Conservation (phyloP, 2,113 vertebrate genomes). For the Mus pahari region DNA sequence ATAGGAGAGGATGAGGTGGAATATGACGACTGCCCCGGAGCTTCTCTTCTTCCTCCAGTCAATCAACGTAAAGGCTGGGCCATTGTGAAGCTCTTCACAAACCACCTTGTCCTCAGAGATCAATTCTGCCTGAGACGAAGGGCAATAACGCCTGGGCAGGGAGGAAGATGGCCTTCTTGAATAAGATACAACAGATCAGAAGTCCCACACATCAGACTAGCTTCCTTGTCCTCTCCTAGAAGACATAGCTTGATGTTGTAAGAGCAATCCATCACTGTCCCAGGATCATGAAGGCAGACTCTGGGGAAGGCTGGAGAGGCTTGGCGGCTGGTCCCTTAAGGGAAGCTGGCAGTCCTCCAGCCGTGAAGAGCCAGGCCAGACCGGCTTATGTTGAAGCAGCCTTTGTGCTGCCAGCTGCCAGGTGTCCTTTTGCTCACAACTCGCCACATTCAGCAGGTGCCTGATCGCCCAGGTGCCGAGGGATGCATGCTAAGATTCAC, state of each 20-base stretch:
- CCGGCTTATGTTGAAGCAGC: background rate
- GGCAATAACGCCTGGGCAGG: background rate
- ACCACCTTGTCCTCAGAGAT: background rate
- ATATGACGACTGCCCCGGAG: background rate
- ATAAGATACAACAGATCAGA: background rate
- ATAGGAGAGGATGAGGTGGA: background rate
- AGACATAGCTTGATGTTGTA: background rate
- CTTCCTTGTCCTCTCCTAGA: background rate
- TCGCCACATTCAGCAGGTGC: background rate
- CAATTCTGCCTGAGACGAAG: background rate
- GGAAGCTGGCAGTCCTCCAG: background rate
- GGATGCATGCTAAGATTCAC: background rate
- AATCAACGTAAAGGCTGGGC: background rate
- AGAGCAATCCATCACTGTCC: background rate
- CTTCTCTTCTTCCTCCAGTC: background rate
- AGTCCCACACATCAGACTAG: fast-evolving
- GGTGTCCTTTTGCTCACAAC: background rate
- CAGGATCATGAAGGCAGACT: background rate
- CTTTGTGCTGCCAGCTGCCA: background rate
- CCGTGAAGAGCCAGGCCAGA: background rate
- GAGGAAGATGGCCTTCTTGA: background rate
- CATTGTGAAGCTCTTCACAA: background rate
- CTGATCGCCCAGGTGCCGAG: background rate
- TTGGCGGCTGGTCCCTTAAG: background rate
- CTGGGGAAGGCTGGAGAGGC: background rate